phyloP scores from a whole-genome alignment of 2,113 vertebrate genomes.

The Antechinus flavipes region DNA sequence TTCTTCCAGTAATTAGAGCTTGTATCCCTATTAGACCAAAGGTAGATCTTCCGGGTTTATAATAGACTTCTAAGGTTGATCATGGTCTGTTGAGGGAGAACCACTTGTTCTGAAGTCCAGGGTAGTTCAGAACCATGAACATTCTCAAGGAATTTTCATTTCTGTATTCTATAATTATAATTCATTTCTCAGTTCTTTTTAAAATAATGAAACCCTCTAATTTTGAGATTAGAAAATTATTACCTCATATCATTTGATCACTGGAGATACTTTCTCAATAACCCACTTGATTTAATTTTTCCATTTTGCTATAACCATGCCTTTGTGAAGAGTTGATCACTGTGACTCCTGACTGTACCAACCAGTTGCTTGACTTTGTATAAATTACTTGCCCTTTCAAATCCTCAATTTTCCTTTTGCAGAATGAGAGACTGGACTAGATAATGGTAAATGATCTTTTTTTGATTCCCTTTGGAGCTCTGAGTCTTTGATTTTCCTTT shows the following conservation, averaged over 20 bases:
- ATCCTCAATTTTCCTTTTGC: conserved; percentile 36
- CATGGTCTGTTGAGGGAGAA: background rate
- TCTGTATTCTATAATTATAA: background rate
- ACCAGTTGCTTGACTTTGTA: background rate
- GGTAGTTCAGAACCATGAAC: background rate
- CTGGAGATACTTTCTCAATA: background rate
- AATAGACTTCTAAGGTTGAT: background rate
- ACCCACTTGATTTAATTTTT: background rate
- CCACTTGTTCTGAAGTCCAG: background rate
- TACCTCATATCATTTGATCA: conserved; percentile 14
- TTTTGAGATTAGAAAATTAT: conserved; percentile 10
- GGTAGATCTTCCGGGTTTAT: background rate
- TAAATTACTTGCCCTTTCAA: conserved; percentile 11
- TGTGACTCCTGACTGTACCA: background rate
- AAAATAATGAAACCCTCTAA: conserved; percentile 11
- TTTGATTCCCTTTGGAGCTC: conserved; percentile 36
- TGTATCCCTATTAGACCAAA: background rate
- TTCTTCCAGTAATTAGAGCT: background rate
- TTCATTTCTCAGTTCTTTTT: conserved; percentile 36
- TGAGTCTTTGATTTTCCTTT: conserved; percentile 31
- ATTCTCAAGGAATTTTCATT: background rate
- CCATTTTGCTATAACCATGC: conserved; percentile 24
- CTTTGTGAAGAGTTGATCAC: conserved; percentile 1
- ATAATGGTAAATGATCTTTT: background rate
- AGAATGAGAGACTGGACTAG: background rate